These are phyloP conservation scores for Automeris io DNA, from an alignment of 2,888 invertebrate genomes.

Conservation along the genomic window DNA sequence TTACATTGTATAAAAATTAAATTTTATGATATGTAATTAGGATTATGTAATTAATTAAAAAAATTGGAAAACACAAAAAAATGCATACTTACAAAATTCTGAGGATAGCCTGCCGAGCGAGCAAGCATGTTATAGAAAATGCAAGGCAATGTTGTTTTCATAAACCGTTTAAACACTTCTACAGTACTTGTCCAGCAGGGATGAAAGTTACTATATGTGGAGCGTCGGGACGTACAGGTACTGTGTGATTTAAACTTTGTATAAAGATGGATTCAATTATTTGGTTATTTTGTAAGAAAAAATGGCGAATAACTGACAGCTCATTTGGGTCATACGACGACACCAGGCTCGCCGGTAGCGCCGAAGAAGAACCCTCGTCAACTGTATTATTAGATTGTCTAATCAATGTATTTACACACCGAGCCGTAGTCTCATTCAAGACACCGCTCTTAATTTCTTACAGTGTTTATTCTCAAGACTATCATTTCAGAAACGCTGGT, in stretches of 20 bases:
- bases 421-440: too few species aligned
- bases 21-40: background rate
- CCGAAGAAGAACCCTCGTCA: too few species aligned
- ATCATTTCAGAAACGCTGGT: too few species aligned
- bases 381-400: too few species aligned
- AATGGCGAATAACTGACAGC: too few species aligned
- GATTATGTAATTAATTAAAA: background rate
- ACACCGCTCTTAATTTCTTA: too few species aligned
- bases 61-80: background rate
- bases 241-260: background rate
- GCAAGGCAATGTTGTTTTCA: background rate
- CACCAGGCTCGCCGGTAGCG: too few species aligned
- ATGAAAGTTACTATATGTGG: conserved; percentile 77
- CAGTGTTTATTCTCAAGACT: too few species aligned
- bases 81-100: conserved; percentile 11
- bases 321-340: too few species aligned
- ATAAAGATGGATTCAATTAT: too few species aligned
- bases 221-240: conserved; percentile 70
- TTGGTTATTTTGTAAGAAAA: too few species aligned
- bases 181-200: conserved; percentile 47
- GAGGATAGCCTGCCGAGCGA: conserved; percentile 13
- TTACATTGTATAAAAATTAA: background rate
- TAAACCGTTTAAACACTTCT: conserved; percentile 13
- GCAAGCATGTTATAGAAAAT: conserved; percentile 11
- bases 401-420: too few species aligned